phyloP scores from a whole-genome alignment of 2,797 vertebrate species.

The Anguilla marmorata region DNA sequence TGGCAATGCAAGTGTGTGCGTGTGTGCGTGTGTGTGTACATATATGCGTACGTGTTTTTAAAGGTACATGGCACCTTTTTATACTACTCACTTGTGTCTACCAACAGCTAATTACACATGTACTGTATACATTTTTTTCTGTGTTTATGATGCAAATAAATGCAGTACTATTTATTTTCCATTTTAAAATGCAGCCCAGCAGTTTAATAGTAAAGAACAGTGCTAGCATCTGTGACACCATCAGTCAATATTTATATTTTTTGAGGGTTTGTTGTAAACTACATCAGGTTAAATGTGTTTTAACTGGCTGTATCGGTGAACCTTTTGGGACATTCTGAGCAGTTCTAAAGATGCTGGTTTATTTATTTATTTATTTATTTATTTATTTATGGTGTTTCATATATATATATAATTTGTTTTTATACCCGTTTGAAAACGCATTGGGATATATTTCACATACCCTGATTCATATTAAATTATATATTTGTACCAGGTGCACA shows the following conservation, averaged over 20 bases:
- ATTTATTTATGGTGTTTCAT: no score
- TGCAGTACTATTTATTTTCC: not conserved
- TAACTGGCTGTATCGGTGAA: conserved; percentile 2
- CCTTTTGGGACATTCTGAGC: not conserved
- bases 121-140: not conserved
- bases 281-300: not conserved
- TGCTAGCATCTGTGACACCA: not conserved
- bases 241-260: not conserved
- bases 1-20: not conserved
- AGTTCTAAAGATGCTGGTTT: no score
- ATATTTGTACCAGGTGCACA: not conserved
- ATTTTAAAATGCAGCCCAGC: not conserved
- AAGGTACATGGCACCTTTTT: not conserved
- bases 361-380: no score
- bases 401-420: not conserved
- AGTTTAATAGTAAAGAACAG: not conserved
- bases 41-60: conserved; percentile 22
- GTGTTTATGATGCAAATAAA: not conserved
- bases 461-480: conserved; percentile 3
- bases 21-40: conserved; percentile 5
- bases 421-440: not conserved
- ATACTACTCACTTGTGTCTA: not conserved
- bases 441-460: not conserved
- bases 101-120: not conserved
- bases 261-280: conserved; percentile 9